These are phyloP conservation scores for Neodon shergylaensis DNA, from an alignment of 2,113 vertebrate species.

Conservation along the genomic window DNA sequence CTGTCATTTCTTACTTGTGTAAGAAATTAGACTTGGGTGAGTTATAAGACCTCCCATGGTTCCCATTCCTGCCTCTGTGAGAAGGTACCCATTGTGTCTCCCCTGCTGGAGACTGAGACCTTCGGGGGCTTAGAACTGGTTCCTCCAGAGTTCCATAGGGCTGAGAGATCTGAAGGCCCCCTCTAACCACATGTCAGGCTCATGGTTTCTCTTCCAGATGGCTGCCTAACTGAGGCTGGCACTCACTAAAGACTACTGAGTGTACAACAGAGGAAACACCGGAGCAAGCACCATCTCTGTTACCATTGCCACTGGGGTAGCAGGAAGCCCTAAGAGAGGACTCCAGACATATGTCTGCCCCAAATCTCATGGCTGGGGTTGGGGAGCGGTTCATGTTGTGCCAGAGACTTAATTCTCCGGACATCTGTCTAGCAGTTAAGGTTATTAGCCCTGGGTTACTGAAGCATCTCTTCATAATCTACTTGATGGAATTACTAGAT, in stretches of 20 bases:
- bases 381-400: not conserved
- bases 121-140: not conserved
- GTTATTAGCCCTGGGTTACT: conserved; percentile 60
- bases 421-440: conserved; percentile 63
- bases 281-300: not conserved
- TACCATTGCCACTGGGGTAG: not conserved
- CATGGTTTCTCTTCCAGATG: not conserved
- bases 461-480: conserved; percentile 56
- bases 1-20: not conserved
- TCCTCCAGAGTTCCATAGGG: not conserved
- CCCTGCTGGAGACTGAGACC: not conserved
- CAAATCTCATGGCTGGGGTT: not conserved
- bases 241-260: not conserved
- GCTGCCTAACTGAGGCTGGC: not conserved
- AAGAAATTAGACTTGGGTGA: not conserved
- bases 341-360: not conserved
- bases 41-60: not conserved
- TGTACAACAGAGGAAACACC: fast-evolving
- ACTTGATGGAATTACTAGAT: conserved; percentile 59
- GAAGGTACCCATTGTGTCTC: not conserved
- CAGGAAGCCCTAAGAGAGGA: not conserved
- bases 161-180: not conserved
- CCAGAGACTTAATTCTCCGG: conserved; percentile 53
- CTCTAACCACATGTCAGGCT: not conserved
- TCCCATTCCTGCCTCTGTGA: not conserved